Evolutionary conservation across 2,113 vertebrate genomes (phyloP), one percentile per base, ranked within the genome.

Genomic region (Gulo gulo): DNA sequence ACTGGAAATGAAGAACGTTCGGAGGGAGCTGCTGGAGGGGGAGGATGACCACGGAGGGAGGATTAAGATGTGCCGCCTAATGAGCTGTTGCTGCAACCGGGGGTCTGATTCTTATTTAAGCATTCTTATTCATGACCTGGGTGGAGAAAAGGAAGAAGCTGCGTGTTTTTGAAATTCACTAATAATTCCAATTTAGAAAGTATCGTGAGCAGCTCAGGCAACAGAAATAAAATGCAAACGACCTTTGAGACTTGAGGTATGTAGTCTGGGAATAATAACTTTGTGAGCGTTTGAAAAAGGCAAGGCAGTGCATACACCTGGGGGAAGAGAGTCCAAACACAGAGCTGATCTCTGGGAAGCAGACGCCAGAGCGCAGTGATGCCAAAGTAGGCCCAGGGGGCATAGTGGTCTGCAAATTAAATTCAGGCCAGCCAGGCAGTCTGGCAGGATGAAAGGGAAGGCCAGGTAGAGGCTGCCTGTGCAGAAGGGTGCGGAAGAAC

Each of bases 151-250:
- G 73, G 50, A 92, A 80, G 65, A 88, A 82, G 52, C 88, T 85
- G 71, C 55, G 63, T 9, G 0, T 73, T 96, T 97, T 97, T 83
- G 85, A 78, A 96, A 88, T 88, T 86, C 83, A 55, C 90, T 94
- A 95, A 92, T 95, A 88, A 96, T 83, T 94, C 71, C 91, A 97
- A 80, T 91, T 97, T 97, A 96, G 95, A 94, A 91, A 97, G 61
- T 76, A 86, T 78, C 16, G 2, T 36, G 71, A 97, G 82, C 88
- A 93, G 91, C 65, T 93, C 96, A 67, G 73, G 88, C 85, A 94
- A 96, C 67, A 96, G 95, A 97, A 96, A 94, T 97, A 92, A 91
- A 95, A 96, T 95, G 92, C 73, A 97, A 97, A 96, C 0, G 73
- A 94, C 96, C 92, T 97, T 76, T 61, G 97, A 95, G 95, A 86